phyloP scores from a whole-genome alignment of 2,888 invertebrate species.

The Rhodophaea formosa region DNA sequence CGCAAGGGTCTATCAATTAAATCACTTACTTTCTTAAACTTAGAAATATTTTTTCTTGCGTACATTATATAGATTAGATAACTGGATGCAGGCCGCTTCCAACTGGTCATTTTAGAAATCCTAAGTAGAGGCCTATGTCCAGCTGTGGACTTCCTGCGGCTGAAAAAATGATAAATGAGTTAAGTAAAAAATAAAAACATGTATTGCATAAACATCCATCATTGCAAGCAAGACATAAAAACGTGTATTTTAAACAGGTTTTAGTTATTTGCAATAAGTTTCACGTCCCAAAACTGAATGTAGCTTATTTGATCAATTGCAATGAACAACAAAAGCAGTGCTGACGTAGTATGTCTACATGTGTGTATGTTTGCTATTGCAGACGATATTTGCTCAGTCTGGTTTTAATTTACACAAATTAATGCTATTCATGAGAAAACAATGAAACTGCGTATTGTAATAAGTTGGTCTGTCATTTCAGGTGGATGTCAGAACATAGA shows the following conservation, averaged over 20 bases:
- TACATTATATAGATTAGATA: too few species aligned
- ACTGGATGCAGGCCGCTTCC: too few species aligned
- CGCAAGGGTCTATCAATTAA: too few species aligned
- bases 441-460: background rate
- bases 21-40: too few species aligned
- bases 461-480: background rate
- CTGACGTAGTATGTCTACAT: conserved; percentile 7
- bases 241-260: background rate
- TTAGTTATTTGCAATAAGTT: background rate
- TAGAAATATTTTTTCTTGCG: too few species aligned
- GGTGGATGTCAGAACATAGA: background rate
- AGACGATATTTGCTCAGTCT: conserved; percentile 19
- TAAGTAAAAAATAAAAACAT: too few species aligned
- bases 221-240: too few species aligned
- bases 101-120: too few species aligned
- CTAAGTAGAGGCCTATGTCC: too few species aligned
- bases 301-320: conserved; percentile 9
- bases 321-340: background rate
- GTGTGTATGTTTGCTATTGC: background rate
- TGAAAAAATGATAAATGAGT: too few species aligned
- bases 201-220: too few species aligned
- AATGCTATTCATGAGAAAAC: conserved; percentile 9
- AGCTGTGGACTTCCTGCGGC: too few species aligned
- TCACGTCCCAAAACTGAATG: background rate
- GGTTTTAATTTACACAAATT: conserved; percentile 20